These are phyloP conservation scores for Holacanthella duospinosa DNA, from an alignment of 2,888 invertebrate genomes.

Conservation along the genomic window DNA sequence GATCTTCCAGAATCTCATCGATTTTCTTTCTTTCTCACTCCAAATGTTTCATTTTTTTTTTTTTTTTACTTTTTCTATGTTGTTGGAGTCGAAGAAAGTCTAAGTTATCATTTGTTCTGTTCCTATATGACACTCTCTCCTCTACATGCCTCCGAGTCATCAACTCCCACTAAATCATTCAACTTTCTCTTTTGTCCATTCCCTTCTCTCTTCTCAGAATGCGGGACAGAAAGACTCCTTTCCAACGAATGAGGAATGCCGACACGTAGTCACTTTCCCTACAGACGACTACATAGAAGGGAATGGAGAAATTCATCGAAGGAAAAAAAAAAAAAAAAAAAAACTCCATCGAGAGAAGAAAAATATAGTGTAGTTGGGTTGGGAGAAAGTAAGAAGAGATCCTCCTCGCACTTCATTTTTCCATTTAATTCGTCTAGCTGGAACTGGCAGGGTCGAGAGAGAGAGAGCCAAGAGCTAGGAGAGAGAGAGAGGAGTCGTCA, in stretches of 20 bases:
- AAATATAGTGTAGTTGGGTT: not conserved
- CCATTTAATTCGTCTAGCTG: conserved; percentile 3
- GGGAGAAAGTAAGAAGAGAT: not conserved
- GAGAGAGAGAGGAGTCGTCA: conserved; percentile 14
- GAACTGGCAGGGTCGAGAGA: not conserved
- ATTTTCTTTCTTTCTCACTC: not conserved
- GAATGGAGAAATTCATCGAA: not conserved
- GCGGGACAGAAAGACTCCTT: not conserved
- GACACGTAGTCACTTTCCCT: not conserved
- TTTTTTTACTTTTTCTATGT: not conserved
- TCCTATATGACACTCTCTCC: conserved; percentile 4
- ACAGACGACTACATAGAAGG: not conserved
- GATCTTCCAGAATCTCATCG: conserved; percentile 1
- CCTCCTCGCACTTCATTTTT: conserved; percentile 1
- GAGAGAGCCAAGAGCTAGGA: not conserved
- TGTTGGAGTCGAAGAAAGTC: not conserved
- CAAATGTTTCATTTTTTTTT: not conserved
- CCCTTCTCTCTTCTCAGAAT: not conserved
- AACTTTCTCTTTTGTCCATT: conserved; percentile 10
- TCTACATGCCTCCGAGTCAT: not conserved
- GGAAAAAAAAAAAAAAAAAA: not conserved
- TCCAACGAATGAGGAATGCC: conserved; percentile 10
- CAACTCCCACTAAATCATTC: conserved; percentile 4
- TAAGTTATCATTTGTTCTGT: conserved; percentile 4
- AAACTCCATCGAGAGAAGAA: no score